phyloP scores from a whole-genome alignment of 2,888 invertebrate species.

The Spodoptera littoralis region DNA sequence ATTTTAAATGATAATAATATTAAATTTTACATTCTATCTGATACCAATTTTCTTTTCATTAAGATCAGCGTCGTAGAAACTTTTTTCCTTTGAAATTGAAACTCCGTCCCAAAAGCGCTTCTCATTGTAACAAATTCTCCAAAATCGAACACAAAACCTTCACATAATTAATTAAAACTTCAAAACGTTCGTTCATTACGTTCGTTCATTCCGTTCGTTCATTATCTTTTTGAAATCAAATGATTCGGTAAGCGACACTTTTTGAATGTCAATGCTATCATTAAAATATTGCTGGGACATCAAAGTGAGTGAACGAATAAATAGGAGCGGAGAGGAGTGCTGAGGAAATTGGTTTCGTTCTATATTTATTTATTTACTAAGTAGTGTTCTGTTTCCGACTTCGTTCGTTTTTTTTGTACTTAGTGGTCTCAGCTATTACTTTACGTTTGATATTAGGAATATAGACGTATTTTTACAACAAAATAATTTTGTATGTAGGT shows the following conservation, averaged over 20 bases:
- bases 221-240: slow-evolving; percentile 70
- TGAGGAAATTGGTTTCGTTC: slow-evolving; percentile 41
- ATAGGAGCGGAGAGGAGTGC: slow-evolving; percentile 47
- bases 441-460: too few species aligned
- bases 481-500: too few species aligned
- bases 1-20: slow-evolving; percentile 5
- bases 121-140: slow-evolving; percentile 45
- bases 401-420: too few species aligned
- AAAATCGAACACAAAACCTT: slow-evolving; percentile 40
- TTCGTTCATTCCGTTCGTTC: slow-evolving; percentile 57
- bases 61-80: slow-evolving; percentile 24
- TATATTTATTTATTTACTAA: slow-evolving; percentile 30
- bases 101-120: slow-evolving; percentile 32
- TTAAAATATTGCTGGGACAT: slow-evolving; percentile 72
- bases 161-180: slow-evolving; percentile 55
- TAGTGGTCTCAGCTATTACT: too few species aligned
- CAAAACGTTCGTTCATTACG: slow-evolving; percentile 48
- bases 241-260: slow-evolving; percentile 67
- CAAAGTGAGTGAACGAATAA: slow-evolving; percentile 65
- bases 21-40: slow-evolving; percentile 23
- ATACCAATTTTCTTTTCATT: slow-evolving; percentile 31
- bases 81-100: slow-evolving; percentile 41
- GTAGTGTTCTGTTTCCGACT: slow-evolving; percentile 1
- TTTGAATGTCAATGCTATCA: slow-evolving; percentile 72
- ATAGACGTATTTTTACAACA: too few species aligned